Evolutionary conservation across 2,113 vertebrate genomes (phyloP).

Genomic region (Manacus vitellinus): DNA sequence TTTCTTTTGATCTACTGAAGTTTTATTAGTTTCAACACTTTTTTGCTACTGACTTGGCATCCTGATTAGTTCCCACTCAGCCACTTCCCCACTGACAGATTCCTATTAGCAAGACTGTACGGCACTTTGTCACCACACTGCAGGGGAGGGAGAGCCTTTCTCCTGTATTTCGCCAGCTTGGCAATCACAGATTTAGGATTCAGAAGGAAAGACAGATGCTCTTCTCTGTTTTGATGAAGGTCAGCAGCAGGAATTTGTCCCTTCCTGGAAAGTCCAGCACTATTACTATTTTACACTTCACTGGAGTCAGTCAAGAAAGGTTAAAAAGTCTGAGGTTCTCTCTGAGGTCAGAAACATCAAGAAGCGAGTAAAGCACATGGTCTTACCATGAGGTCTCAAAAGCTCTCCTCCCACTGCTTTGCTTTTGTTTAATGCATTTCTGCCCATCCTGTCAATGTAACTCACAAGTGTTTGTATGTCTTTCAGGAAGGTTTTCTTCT

Average conservation of each 20-base stretch:
- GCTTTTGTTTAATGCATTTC: neutral
- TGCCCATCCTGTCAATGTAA: neutral
- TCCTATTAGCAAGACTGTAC: neutral
- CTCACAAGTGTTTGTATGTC: neutral
- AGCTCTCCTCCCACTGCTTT: neutral
- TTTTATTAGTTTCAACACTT: neutral
- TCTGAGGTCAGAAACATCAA: conserved; percentile 1
- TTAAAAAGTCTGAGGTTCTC: neutral
- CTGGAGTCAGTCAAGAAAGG: neutral
- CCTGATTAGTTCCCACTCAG: neutral
- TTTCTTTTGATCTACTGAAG: neutral
- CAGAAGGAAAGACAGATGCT: neutral
- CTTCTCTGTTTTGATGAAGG: neutral
- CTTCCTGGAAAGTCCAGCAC: neutral
- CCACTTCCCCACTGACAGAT: neutral
- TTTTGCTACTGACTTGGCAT: neutral
- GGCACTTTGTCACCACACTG: neutral
- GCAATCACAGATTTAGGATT: neutral
- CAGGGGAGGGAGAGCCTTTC: neutral
- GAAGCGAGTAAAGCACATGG: neutral
- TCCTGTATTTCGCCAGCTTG: neutral
- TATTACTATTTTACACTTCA: neutral
- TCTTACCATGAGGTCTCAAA: neutral
- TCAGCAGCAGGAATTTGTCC: neutral
- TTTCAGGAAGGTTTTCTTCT: neutral